Evolutionary conservation across 1,140 invertebrate species (phyloP), one percentile per base, ranked within the genome.

Genomic region (Sarcophaga peregrina): DNA sequence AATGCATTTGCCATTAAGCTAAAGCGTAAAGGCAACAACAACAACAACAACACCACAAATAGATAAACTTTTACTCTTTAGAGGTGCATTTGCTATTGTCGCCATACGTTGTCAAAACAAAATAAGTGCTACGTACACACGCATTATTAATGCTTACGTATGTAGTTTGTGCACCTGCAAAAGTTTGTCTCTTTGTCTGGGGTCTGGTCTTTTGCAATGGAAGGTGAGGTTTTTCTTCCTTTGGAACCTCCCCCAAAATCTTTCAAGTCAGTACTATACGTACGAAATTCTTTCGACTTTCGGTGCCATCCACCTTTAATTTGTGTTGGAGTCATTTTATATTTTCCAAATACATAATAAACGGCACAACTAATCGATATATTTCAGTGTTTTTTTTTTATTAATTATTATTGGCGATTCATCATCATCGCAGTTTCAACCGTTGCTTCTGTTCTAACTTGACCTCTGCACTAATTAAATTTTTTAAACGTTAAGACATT

Each of bases 41-140:
- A 58, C 54, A 5, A 15, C 52, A 58, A 58, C n/a, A 58, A 58
- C 52, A 58, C 52, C 52, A 7, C 25, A n/a, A 11, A 58, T 5
- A 6, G 11, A 58, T 13, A 68, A 68, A 68, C 62, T 68, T 68
- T 6, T 25, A 68, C 62, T 68, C 62, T 68, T 68, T 7, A 9
- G n/a, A 68, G n/a, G 7, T 68, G 62, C 17, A 68, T 68, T 68
- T 68, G 62, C 20, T 68, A 68, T 68, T 68, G 62, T 68, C 62
- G n/a, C 17, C 25, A 20, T 68, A 20, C 62, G 62, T 20, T 68
- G 62, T 68, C 62, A 68, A 68, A 68, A 68, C 62, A 68, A 68
- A 68, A 68, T 20, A 68, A 68, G 62, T 68, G 20, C n/a, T 62
- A 15, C 8, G 62, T 68, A 25, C n/a, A 25, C 62, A 25, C 62